These are phyloP conservation scores for Temnothorax nylanderi DNA, from an alignment of 1,140 invertebrate species.

Conservation along the genomic window DNA sequence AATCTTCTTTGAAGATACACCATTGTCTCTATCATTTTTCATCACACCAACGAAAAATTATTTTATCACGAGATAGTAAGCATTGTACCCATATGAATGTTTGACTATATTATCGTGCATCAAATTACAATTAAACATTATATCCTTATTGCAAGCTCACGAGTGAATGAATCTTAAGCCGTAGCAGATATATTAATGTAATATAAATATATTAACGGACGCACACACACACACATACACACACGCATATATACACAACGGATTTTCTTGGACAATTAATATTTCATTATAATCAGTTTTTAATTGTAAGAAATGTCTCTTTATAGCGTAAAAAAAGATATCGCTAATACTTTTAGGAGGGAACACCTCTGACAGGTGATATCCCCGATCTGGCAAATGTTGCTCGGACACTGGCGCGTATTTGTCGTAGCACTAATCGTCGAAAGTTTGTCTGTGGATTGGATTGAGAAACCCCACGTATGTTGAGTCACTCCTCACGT, in stretches of 20 bases:
- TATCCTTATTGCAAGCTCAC: neutral
- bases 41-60: conserved; percentile 26
- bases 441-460: conserved; percentile 74
- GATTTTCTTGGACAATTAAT: neutral
- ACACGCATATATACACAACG: neutral
- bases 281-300: conserved; percentile 2
- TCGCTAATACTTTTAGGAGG: neutral
- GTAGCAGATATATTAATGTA: neutral
- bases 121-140: conserved; percentile 18
- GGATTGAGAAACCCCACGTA: conserved; percentile 81
- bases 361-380: neutral
- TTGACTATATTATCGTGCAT: conserved; percentile 5
- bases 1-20: conserved; percentile 78
- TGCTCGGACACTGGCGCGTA: conserved; percentile 53
- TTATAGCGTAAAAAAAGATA: neutral
- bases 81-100: neutral
- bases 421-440: conserved; percentile 42
- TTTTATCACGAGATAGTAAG: conserved; percentile 49
- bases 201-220: neutral
- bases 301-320: conserved; percentile 5
- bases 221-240: neutral
- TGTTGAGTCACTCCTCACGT: conserved; percentile 35
- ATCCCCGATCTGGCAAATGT: neutral
- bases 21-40: conserved; percentile 65
- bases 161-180: neutral